Conservation (phyloP, 2,113 vertebrate genomes). For the Cyanoliseus patagonus region DNA sequence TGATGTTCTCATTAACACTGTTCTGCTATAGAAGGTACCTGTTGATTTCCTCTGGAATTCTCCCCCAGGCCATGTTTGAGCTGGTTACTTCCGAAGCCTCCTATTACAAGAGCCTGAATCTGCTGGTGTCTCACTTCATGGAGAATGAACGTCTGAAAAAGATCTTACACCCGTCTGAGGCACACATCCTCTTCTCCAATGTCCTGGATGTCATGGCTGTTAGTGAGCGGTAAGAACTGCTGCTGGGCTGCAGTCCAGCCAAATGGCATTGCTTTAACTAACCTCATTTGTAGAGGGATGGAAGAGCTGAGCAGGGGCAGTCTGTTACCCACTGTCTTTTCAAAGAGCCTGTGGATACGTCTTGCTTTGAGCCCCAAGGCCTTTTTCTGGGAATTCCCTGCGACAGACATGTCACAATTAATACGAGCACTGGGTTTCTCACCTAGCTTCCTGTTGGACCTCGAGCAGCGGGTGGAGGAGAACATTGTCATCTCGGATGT, state of each 20-base stretch:
- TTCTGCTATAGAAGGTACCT: neutral
- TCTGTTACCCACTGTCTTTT: neutral
- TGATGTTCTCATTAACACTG: neutral
- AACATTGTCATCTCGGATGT: constrained; percentile 91
- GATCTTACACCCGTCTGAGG: constrained; percentile 89
- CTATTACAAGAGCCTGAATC: constrained; percentile 93
- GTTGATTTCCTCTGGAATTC: constrained; percentile 7
- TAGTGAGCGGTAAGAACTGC: constrained; percentile 87
- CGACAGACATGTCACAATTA: neutral
- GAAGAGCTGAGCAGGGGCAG: neutral
- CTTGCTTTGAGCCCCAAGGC: neutral
- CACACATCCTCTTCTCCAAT: constrained; percentile 97
- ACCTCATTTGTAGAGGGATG: neutral
- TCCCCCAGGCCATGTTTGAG: constrained; percentile 92
- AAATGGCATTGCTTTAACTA: neutral
- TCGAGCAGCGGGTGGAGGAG: constrained; percentile 93
- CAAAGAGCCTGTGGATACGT: neutral
- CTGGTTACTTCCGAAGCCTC: constrained; percentile 94
- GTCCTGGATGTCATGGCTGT: constrained; percentile 92
- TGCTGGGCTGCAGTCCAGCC: neutral
- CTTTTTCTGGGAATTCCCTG: neutral
- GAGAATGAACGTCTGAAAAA: constrained; percentile 84
- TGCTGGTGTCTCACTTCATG: constrained; percentile 93
- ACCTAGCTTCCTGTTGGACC: constrained; percentile 89
- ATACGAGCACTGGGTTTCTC: constrained; percentile 6